Conservation (phyloP, 1,140 invertebrate genomes). For the Scaptomyza hsui region DNA sequence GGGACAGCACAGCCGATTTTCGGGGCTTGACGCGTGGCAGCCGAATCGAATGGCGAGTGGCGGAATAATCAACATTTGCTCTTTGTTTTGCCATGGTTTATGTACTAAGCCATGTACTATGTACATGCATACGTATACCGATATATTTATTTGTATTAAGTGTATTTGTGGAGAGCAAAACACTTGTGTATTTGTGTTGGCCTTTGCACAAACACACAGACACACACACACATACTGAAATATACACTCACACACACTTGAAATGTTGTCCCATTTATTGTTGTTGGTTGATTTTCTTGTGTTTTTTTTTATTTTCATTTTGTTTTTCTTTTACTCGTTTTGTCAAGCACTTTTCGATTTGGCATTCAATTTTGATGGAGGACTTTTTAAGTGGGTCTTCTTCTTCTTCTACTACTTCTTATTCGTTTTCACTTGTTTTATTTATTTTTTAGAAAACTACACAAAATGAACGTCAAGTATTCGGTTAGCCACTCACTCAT, state of each 20-base stretch:
- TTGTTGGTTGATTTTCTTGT: slow-evolving; percentile 35
- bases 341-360: slow-evolving; percentile 75
- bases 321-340: slow-evolving; percentile 25
- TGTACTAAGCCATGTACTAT: slow-evolving; percentile 8
- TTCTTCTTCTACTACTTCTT: slow-evolving; percentile 5
- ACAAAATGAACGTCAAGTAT: slow-evolving; percentile 58
- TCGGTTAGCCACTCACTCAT: slow-evolving; percentile 33
- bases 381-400: slow-evolving; percentile 16
- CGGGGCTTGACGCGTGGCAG: background rate
- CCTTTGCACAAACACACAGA: slow-evolving; percentile 33
- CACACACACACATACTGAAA: slow-evolving; percentile 30
- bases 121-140: background rate
- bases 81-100: slow-evolving; percentile 26
- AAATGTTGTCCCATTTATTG: slow-evolving; percentile 46
- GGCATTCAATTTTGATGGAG: slow-evolving; percentile 56
- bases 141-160: slow-evolving; percentile 26
- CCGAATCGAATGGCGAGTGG: slow-evolving; percentile 45
- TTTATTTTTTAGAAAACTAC: slow-evolving; percentile 53
- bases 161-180: slow-evolving; percentile 24
- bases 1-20: slow-evolving; percentile 7
- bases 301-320: slow-evolving; percentile 40
- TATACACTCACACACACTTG: slow-evolving; percentile 42
- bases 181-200: slow-evolving; percentile 44
- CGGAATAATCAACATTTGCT: slow-evolving; percentile 70
- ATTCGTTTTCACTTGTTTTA: slow-evolving; percentile 11